Base-by-base conservation (phyloP, 2,888 invertebrate genomes). In the Hirtodrosophila trivittata region DNA sequence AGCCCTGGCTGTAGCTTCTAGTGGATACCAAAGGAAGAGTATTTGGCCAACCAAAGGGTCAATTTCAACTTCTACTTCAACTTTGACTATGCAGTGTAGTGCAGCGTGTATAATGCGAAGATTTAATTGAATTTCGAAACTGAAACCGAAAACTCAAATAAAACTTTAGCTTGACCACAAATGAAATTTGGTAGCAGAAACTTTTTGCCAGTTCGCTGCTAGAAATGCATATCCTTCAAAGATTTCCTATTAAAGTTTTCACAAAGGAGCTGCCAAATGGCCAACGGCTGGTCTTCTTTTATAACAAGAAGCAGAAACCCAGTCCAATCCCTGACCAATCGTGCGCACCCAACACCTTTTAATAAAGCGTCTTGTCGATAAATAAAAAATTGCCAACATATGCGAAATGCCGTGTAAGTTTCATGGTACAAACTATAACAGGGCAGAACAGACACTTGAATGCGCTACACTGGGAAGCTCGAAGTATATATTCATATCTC, bases 341-440 rank as follows among this genome's bases (percentile, higher is more conserved):
- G 42, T 55, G 46, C 41, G 18, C 28, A 68, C 14, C 66, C 57
- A 78, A 81, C 80, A 81, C 80, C 80, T 81, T 78, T 65, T 65
- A 67, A 57, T 69, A 66, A 63, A 67, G 66, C 55, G 46, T 32
- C 69, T 49, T 62, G 82, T 73, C 86, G 81, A 86, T 86, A 88
- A 86, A 86, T 77, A 77, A 76, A 74, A 87, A 87, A 88, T 86
- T 87, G 88, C 87, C 77, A 75, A 78, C 87, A 87, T 80, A 76
- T 80, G 84, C 77, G 70, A 73, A 78, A 81, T 14, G 38, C 45
- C 50, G 33, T 47, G 51, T 13, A 49, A 56, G 8, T 33, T 52
- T 56, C 35, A 28, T n/a, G 45, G 51, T 37, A 57, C 9, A 28
- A 9, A 32, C 12, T 33, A 14, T 30, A 33, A 16, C 6, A 0